phyloP scores from a whole-genome alignment of 2,113 vertebrate species.

The Lichenostomus cassidix region DNA sequence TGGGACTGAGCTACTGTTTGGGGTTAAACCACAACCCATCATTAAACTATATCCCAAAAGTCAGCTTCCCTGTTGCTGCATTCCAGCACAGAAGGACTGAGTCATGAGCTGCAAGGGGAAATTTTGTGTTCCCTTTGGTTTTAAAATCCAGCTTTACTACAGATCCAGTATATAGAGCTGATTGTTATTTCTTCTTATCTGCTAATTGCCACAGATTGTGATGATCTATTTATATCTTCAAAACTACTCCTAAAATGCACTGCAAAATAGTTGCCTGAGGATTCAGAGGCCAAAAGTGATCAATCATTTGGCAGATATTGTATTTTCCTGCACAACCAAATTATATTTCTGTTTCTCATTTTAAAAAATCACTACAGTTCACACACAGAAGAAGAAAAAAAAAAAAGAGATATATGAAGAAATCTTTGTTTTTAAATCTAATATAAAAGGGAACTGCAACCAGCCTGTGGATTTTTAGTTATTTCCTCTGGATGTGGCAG shows the following conservation, averaged over 20 bases:
- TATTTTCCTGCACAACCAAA: neutral
- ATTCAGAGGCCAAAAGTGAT: neutral
- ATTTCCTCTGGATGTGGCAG: neutral
- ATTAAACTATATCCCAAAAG: neutral
- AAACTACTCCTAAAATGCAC: neutral
- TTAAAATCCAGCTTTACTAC: constrained; percentile 18
- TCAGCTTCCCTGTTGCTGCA: neutral
- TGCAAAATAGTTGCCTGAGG: neutral
- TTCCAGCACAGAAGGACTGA: neutral
- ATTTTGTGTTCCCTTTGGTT: neutral
- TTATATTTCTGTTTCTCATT: neutral
- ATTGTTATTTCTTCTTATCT: constrained; percentile 4
- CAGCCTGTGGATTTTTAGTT: neutral
- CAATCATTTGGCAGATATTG: neutral
- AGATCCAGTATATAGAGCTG: neutral
- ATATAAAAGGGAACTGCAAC: neutral
- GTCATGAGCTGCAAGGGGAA: neutral
- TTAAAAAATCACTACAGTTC: neutral
- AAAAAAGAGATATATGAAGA: neutral
- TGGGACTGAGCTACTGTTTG: neutral
- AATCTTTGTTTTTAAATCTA: neutral
- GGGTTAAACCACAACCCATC: neutral
- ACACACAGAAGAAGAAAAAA: neutral
- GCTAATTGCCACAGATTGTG: constrained; percentile 26
- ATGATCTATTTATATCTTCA: constrained; percentile 19